phyloP scores from a whole-genome alignment of 2,113 vertebrate species.

The Dasyornis broadbenti region DNA sequence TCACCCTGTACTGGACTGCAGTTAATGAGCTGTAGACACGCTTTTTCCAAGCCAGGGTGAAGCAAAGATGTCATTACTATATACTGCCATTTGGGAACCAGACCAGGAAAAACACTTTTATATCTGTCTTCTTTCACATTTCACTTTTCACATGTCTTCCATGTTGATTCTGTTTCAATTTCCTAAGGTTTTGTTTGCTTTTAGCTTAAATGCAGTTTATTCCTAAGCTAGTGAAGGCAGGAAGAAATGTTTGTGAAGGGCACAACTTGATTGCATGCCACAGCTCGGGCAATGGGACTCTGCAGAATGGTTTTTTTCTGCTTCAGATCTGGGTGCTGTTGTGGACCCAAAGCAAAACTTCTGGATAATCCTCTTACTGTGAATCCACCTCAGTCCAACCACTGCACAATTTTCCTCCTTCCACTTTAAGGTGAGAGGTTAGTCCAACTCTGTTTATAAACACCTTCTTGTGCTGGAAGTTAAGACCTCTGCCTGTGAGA shows the following conservation, averaged over 20 bases:
- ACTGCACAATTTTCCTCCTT: neutral
- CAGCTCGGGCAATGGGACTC: neutral
- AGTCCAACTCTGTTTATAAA: neutral
- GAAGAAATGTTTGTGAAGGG: neutral
- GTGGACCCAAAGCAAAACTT: neutral
- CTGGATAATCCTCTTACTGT: neutral
- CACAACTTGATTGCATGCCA: neutral
- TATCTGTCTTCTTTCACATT: neutral
- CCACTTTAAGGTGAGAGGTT: neutral
- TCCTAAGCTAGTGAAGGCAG: neutral
- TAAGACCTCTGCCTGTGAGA: neutral
- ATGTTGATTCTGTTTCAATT: neutral
- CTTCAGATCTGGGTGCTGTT: neutral
- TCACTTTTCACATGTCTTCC: neutral
- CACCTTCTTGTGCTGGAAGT: neutral
- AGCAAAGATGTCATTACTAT: neutral
- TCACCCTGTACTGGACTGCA: neutral
- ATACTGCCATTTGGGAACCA: neutral
- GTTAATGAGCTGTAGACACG: neutral
- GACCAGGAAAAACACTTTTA: neutral
- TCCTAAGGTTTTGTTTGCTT: neutral
- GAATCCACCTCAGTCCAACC: neutral
- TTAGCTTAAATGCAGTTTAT: neutral
- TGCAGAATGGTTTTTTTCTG: neutral
- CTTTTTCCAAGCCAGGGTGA: conserved; percentile 8